Base-by-base conservation (phyloP, 2,888 invertebrate genomes). In the Mechanitis messenoides region DNA sequence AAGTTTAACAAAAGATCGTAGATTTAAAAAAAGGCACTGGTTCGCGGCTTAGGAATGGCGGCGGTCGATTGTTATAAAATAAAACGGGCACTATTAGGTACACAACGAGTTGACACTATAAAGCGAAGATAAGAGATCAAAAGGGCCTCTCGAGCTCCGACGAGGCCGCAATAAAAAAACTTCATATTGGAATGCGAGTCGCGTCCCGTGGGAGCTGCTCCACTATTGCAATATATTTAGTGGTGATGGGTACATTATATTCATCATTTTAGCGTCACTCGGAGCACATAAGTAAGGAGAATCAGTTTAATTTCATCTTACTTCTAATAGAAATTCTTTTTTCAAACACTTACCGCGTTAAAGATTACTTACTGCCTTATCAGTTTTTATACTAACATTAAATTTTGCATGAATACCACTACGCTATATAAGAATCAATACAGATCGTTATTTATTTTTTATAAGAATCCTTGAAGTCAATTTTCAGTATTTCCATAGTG, bases 31-130 rank as follows among this genome's bases (percentile, higher is more conserved):
- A 64, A 58, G 56, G 35, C 45, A 55, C 35, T 45, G 45, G 38
- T 35, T 55, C 42, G 45, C 45, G 56, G 60, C 57, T 46, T 56
- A 66, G 58, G 64, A 62, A 64, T 60, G 62, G 62, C 63, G 61
- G 60, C 54, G 66, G 33, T 58, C 63, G 61, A 66, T 60, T 60
- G 63, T 61, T 59, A 58, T 58, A 64, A 66, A 67, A 70, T 63
- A 67, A 68, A 67, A 68, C 62, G 59, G 59, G 66, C 69, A 63
- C 70, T 69, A 71, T 71, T 71, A 70, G 71, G 64, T 65, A 65
- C 66, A 69, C 68, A 68, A 72, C 69, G 68, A 71, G 69, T 70
- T 69, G 72, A 71, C 72, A 72, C 73, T 65, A 68, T 69, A 72
- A 70, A 69, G 70, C 62, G 61, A 59, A 67, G 73, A 73, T 73